Base-by-base conservation (phyloP, 2,888 invertebrate species). In the Dicyrtoma fusca region DNA sequence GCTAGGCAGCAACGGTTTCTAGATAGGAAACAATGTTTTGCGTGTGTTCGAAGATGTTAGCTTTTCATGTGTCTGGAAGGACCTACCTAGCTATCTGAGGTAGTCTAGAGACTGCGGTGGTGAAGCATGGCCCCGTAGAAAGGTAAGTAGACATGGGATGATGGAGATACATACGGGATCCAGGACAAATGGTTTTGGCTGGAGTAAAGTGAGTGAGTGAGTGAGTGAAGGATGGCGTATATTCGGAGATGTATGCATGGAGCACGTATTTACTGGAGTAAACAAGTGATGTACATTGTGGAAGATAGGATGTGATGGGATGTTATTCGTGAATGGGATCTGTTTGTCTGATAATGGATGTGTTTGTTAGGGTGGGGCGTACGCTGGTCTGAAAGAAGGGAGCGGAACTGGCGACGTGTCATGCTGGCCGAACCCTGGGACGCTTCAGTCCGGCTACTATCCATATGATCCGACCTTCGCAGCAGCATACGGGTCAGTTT, bases 381-480 rank as follows among this genome's bases (percentile, higher is more conserved):
- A 80, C 70, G 79, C 77, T 77, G 78, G 78, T 81, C 86, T 94
- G 85, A 94, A 94, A 87, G 91, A 91, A 83, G 87, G 89, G 78
- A 89, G 92, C 84, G 87, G 88, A 77, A 88, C 91, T 77, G 89
- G 91, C 82, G 94, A 94, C 84, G 93, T 94, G 92, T 89, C 92
- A 76, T 92, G 94, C 81, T 94, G 94, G 94, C 92, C 94, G 66
- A 77, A 77, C 81, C 92, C 92, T 77, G 92, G 93, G 75, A 92
- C 93, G 75, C 87, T 94, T 72, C 94, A 94, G 85, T 92, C 94
- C 83, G 92, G 76, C 76, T 78, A 78, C 82, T 94, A 94, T 87
- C 92, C 94, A 80, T 95, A 94, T 68, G 94, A 95, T 87, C 94
- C 94, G 74, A 91, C 94, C 85, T 88, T 92, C 82, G 92, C 94